Evolutionary conservation across 2,113 vertebrate genomes (phyloP).

Genomic region (Puffinus mauretanicus): DNA sequence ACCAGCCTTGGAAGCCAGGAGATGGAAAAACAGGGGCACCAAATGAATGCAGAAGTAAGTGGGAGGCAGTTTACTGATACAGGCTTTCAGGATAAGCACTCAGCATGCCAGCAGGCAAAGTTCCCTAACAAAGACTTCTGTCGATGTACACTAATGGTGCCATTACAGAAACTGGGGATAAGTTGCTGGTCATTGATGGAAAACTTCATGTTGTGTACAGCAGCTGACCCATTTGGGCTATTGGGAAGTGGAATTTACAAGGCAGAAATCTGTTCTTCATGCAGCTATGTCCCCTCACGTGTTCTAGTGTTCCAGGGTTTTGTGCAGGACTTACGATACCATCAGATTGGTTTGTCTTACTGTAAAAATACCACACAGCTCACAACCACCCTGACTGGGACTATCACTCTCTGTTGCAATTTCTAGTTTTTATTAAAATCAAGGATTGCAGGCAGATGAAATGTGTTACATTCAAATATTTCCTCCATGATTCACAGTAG

Average conservation of each 20-base stretch:
- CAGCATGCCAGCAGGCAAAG: neutral
- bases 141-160: neutral
- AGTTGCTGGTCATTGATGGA: neutral
- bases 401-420: neutral
- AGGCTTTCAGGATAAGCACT: neutral
- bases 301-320: neutral
- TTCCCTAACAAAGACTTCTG: neutral
- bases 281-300: neutral
- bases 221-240: neutral
- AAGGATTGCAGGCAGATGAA: neutral
- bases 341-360: neutral
- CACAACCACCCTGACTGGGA: neutral
- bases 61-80: neutral
- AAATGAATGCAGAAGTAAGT: constrained; percentile 87
- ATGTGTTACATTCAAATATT: neutral
- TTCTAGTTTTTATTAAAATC: neutral
- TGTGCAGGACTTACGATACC: neutral
- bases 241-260: neutral
- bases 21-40: constrained; percentile 84
- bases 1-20: constrained; percentile 85
- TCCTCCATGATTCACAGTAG: neutral
- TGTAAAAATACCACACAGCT: neutral
- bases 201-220: neutral
- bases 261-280: neutral
- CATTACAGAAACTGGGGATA: neutral